Conservation (phyloP, 1,140 invertebrate species). For the Meloidogyne chitwoodi region DNA sequence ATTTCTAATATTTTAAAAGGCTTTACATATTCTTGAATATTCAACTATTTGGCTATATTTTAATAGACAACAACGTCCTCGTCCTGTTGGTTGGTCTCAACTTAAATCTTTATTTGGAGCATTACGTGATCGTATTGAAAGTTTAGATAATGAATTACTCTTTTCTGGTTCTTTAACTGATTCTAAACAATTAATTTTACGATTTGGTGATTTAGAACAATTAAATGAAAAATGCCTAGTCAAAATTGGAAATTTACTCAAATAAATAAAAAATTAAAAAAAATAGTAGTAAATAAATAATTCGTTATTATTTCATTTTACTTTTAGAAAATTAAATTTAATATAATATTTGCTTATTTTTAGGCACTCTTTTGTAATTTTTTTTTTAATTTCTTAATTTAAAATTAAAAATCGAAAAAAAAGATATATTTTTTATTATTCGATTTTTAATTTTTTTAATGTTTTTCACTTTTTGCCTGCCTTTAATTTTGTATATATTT, state of each 20-base stretch:
- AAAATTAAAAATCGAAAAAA: too few relatives aligned
- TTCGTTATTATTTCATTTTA: too few relatives aligned
- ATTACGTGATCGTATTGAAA: conserved; percentile 1
- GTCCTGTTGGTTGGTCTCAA: conserved; percentile 9
- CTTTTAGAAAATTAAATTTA: too few relatives aligned
- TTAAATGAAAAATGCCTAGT: conserved; percentile 5
- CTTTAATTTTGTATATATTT: too few relatives aligned
- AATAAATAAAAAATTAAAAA: background rate
- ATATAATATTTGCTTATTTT: too few relatives aligned
- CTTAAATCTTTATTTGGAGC: background rate
- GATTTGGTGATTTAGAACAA: conserved; percentile 4
- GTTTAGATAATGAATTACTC: conserved; percentile 18
- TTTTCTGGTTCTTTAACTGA: conserved; percentile 12
- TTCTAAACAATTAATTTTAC: background rate
- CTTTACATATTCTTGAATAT: conserved; percentile 13
- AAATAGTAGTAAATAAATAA: too few relatives aligned
- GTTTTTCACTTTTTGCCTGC: too few relatives aligned
- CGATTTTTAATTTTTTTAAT: too few relatives aligned
- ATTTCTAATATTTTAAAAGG: background rate
- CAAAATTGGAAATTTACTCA: conserved; percentile 3
- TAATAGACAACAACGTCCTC: conserved; percentile 3
- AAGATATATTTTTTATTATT: too few relatives aligned
- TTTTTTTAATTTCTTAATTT: too few relatives aligned
- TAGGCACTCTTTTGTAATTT: too few relatives aligned
- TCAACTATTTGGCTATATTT: conserved; percentile 12